Evolutionary conservation across 2,113 vertebrate genomes (phyloP).

Genomic region (Gymnobelideus leadbeateri): DNA sequence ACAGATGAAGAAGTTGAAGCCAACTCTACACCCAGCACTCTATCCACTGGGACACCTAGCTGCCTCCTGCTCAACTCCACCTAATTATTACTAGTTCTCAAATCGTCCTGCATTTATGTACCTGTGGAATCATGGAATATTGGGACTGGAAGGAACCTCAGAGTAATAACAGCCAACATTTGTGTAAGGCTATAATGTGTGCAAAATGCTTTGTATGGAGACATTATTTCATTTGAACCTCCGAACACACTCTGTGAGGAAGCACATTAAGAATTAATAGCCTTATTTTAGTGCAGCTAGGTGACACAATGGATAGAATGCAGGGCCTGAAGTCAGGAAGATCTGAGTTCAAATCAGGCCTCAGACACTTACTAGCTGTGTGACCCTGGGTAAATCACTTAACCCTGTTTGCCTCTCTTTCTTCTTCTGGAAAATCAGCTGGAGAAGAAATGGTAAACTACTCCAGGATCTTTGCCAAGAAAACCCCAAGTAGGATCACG

Average conservation of each 20-base stretch:
- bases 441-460: background rate
- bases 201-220: background rate
- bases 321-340: background rate
- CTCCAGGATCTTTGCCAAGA: background rate
- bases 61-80: background rate
- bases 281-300: background rate
- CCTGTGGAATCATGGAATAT: background rate
- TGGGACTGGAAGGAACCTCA: background rate
- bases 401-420: background rate
- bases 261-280: background rate
- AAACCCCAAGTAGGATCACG: background rate
- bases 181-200: background rate
- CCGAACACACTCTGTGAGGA: background rate
- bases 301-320: background rate
- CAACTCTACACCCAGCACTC: background rate
- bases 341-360: background rate
- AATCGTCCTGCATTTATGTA: background rate
- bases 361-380: background rate
- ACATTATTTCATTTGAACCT: background rate
- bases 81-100: background rate
- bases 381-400: background rate
- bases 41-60: background rate
- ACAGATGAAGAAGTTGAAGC: background rate
- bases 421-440: background rate
- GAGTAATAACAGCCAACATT: background rate